Conservation (phyloP, 2,797 vertebrate species). For the Hydrocynus forskahlii region DNA sequence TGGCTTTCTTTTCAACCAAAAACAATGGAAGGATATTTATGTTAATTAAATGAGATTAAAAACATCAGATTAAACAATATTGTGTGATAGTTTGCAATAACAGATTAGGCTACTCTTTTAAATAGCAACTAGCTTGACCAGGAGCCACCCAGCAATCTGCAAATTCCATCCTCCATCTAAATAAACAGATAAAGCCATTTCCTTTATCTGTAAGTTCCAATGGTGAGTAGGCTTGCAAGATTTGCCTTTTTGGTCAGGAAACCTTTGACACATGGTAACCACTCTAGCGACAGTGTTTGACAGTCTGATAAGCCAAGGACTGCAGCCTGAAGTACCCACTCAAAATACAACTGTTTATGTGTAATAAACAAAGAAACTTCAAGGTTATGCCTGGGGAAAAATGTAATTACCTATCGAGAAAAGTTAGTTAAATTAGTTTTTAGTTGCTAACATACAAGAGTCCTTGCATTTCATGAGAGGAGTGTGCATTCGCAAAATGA, state of each 20-base stretch:
- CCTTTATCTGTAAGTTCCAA: constrained; percentile 26
- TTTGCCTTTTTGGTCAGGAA: constrained; percentile 15
- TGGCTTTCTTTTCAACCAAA: not conserved
- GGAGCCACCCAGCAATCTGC: not conserved
- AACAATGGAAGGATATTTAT: too few relatives aligned
- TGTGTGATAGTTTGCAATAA: not conserved
- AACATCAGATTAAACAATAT: not conserved
- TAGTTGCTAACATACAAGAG: not conserved
- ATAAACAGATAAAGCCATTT: constrained; percentile 15
- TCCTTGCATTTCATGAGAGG: not conserved
- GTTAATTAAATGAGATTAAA: too few relatives aligned
- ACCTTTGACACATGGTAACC: constrained; percentile 33
- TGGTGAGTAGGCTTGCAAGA: constrained; percentile 5
- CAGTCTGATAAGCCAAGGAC: constrained; percentile 11
- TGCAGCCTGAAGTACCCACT: not conserved
- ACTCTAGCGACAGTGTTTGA: constrained; percentile 7
- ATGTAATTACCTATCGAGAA: constrained; percentile 12
- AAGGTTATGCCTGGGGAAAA: constrained; percentile 4
- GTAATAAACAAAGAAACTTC: constrained; percentile 23
- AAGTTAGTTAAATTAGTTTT: constrained; percentile 1
- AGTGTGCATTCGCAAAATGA: not conserved
- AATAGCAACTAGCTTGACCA: not conserved
- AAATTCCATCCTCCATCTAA: not conserved
- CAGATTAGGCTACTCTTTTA: not conserved
- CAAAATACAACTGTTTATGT: constrained; percentile 28